Percentiles rank a stretch among this genome's conserved stretches.
Conservation (phyloP, 2,113 vertebrate genomes). For the Tetrax tetrax region DNA sequence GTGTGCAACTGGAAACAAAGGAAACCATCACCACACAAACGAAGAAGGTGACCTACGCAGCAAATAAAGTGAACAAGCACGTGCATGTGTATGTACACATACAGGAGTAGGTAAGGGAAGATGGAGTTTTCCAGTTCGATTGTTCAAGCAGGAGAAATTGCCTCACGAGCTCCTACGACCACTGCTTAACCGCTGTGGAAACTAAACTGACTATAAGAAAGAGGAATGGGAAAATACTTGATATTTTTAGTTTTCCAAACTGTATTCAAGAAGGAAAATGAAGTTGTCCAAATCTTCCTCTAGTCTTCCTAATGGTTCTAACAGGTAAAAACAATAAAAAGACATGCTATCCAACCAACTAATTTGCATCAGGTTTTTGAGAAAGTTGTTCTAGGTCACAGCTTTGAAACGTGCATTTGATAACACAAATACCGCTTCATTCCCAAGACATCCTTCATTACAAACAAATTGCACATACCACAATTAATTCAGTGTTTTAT, state of each 20-base stretch:
- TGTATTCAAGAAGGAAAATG: neutral
- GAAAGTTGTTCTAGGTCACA: neutral
- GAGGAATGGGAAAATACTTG: neutral
- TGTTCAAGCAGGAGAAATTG: neutral
- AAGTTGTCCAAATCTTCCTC: neutral
- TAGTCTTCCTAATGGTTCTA: neutral
- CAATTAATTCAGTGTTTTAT: neutral
- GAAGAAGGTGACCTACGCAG: neutral
- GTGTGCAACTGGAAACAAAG: neutral
- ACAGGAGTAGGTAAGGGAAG: neutral
- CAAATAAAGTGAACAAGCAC: neutral
- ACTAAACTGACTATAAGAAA: neutral
- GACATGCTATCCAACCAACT: neutral
- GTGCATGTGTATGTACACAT: accelerated
- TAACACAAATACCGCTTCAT: neutral
- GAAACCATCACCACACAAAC: neutral
- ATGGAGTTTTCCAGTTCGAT: neutral
- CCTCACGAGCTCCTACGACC: neutral
- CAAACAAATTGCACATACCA: neutral
- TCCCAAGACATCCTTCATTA: neutral
- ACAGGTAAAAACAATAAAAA: neutral
- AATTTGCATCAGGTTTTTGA: neutral
- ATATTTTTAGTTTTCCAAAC: neutral
- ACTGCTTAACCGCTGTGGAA: neutral
- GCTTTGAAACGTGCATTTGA: neutral